Evolutionary conservation across 2,113 vertebrate species (phyloP), one percentile per base, ranked within the genome.

Genomic region (Crotophaga sulcirostris): DNA sequence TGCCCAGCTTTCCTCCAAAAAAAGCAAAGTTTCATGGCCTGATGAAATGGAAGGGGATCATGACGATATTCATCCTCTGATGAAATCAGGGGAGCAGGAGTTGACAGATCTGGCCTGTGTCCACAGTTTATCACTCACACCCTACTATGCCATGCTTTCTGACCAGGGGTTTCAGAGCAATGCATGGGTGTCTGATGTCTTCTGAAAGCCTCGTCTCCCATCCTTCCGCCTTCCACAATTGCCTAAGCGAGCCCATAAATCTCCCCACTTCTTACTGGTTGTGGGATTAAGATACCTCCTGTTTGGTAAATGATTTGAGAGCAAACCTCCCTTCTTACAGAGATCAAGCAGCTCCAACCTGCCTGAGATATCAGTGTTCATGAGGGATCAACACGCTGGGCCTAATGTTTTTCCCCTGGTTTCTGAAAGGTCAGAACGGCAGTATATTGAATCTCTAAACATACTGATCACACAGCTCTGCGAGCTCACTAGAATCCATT

Each of bases 401-500:
- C 77, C 89, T 83, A 42, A 42, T 91, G 77, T 58, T 97, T 96
- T 87, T 66, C 89, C 89, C 91, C 54, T 75, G 86, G 72, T 90
- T 93, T 96, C 94, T 20, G 72, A 95, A 96, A 96, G 97, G 94
- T 95, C 93, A 96, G 84, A 34, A 89, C 44, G 3, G 89, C 93
- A 92, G 89, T 94, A 2, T 92, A 96, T 97, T 88, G 96, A 96
- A 94, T 94, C 92, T 97, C 94, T 64, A 96, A 97, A 97, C 94
- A 96, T 23, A 94, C 92, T 76, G 89, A 94, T 95, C 89, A 89
- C 91, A 92, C 95, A 95, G 81, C 69, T 84, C 93, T 59, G 89
- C 94, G 81, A 82, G 82, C 95, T 96, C 94, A 90, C 96, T 64
- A 93, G 96, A 96, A 97, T 97, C 93, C 93, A 97, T 97, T 95